Conservation (phyloP, 2,797 vertebrate genomes). For the Dryobates pubescens region DNA sequence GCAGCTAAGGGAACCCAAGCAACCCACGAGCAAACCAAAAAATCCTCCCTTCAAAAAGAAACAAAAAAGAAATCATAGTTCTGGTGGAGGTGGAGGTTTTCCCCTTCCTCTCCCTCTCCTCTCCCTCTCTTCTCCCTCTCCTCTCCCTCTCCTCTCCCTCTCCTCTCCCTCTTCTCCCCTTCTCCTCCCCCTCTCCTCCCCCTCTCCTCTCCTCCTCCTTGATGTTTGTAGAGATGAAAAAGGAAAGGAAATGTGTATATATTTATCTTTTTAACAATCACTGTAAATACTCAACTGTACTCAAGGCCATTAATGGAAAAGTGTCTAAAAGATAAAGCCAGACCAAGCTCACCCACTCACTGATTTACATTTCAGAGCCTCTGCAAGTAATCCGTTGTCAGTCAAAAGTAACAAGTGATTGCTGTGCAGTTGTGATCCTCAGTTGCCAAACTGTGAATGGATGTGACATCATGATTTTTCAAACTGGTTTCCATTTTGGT, state of each 20-base stretch:
- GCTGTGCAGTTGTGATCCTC: constrained; percentile 60
- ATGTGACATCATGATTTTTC: not conserved
- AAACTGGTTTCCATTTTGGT: not conserved
- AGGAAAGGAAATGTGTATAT: not conserved
- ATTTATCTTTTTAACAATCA: constrained; percentile 31
- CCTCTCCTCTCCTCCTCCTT: not conserved
- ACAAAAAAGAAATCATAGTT: not conserved
- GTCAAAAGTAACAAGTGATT: constrained; percentile 49
- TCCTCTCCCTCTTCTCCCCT: too few relatives aligned
- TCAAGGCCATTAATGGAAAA: constrained; percentile 34
- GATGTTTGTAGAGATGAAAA: not conserved
- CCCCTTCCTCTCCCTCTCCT: not conserved
- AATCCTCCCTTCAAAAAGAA: not conserved
- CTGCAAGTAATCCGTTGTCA: constrained; percentile 46
- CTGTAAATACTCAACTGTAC: constrained; percentile 60
- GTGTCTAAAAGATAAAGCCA: not conserved
- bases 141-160: too few relatives aligned
- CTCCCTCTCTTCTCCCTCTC: too few relatives aligned
- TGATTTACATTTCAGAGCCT: constrained; percentile 37
- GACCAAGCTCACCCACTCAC: constrained; percentile 9
- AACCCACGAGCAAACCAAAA: constrained; percentile 26
- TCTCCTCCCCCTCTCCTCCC: not conserved
- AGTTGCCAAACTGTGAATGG: constrained; percentile 47
- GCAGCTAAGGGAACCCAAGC: constrained; percentile 17
- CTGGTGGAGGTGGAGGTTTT: constrained; percentile 14